Evolutionary conservation across 2,797 vertebrate genomes (phyloP).

Genomic region (Lagocephalus sceleratus): DNA sequence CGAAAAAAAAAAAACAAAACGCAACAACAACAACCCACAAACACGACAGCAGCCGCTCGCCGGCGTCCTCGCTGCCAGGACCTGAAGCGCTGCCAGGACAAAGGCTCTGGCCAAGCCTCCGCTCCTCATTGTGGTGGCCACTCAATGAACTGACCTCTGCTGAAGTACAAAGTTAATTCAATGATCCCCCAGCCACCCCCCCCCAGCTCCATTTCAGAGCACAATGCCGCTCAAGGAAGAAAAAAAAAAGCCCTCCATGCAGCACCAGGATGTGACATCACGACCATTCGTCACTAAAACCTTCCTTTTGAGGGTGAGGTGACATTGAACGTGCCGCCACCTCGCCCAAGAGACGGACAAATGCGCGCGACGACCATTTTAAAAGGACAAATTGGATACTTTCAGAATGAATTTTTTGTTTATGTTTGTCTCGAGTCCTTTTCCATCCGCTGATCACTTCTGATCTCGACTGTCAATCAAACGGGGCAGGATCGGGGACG

Average conservation of each 20-base stretch:
- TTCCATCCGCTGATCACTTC: not conserved
- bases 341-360: not conserved
- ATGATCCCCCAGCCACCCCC: conserved; percentile 25
- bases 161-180: conserved; percentile 47
- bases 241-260: conserved; percentile 3
- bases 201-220: conserved; percentile 9
- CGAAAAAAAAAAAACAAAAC: not conserved
- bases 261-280: not conserved
- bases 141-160: conserved; percentile 47
- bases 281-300: not conserved
- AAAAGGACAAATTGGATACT: too few species aligned
- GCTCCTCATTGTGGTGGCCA: conserved; percentile 42
- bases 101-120: conserved; percentile 27
- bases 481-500: too few species aligned
- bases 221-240: conserved; percentile 4
- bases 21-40: conserved; percentile 38
- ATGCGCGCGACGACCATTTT: too few species aligned
- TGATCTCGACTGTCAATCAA: not conserved
- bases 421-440: too few species aligned
- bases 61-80: conserved; percentile 45
- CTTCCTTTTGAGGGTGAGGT: not conserved
- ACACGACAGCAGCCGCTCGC: conserved; percentile 34
- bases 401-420: too few species aligned
- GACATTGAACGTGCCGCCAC: not conserved
- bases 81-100: conserved; percentile 34